These are phyloP conservation scores for Ophiothrix spiculata DNA, from an alignment of 35 echinoderm and acorn worm species.

Conservation along the genomic window DNA sequence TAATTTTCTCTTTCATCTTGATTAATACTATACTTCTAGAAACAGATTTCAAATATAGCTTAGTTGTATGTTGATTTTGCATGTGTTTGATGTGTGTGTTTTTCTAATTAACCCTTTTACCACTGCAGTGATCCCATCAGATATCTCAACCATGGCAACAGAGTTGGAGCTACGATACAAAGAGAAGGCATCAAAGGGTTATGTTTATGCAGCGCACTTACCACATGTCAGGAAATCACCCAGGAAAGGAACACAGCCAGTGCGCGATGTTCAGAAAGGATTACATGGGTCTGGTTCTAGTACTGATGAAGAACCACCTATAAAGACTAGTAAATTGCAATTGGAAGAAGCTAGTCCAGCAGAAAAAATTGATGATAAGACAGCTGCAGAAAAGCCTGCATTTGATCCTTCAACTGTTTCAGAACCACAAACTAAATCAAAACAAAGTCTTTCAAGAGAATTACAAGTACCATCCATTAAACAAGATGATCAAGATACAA, in stretches of 20 bases:
- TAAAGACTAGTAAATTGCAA: neutral
- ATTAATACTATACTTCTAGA: too few species aligned
- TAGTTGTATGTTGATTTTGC: neutral
- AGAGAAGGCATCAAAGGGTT: neutral
- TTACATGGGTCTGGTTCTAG: neutral
- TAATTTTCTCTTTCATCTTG: too few species aligned
- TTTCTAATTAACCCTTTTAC: neutral
- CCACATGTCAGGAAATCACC: neutral
- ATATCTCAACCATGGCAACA: neutral
- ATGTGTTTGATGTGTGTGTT: constrained; percentile 8
- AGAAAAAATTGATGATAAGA: too few species aligned
- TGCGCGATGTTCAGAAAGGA: neutral
- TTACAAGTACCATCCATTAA: too few species aligned
- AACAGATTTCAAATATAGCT: too few species aligned
- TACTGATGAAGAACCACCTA: neutral
- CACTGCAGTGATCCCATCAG: neutral
- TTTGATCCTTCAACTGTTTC: too few species aligned
- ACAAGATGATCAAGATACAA: too few species aligned
- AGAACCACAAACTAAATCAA: too few species aligned
- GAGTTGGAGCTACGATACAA: neutral
- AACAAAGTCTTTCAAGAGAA: too few species aligned
- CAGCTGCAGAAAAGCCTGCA: too few species aligned
- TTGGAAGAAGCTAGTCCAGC: neutral
- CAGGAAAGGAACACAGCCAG: neutral
- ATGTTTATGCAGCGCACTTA: neutral